Percentiles rank a stretch among this genome's conserved stretches.
phyloP scores from a whole-genome alignment of 2,888 invertebrate genomes.

The Penaeus monodon region DNA sequence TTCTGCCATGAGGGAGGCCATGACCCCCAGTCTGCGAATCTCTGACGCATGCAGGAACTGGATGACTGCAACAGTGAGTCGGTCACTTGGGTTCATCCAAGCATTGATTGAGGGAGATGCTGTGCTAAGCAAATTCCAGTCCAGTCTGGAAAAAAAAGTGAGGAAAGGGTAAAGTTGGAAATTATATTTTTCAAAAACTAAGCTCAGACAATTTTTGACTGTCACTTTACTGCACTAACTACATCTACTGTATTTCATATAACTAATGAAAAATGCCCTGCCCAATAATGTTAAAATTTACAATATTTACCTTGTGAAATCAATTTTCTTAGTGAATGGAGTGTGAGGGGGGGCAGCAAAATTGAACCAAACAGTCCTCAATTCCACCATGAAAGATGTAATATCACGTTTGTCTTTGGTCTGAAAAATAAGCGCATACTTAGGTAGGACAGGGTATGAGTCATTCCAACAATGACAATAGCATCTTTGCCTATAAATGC shows the following conservation, averaged over 20 bases:
- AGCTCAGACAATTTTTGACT: no score
- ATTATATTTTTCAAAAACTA: no score
- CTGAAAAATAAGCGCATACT: constrained; percentile 15
- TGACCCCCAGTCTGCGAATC: constrained; percentile 76
- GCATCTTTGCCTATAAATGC: no score
- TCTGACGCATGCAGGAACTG: constrained; percentile 79
- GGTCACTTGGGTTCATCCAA: constrained; percentile 96
- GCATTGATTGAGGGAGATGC: constrained; percentile 97
- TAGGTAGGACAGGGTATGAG: not conserved
- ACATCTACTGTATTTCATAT: no score
- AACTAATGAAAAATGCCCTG: no score
- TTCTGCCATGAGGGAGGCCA: constrained; percentile 95
- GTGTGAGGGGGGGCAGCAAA: constrained; percentile 96
- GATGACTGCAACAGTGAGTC: constrained; percentile 86
- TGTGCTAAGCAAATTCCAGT: constrained; percentile 96
- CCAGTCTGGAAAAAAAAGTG: constrained; percentile 75
- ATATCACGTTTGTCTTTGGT: constrained; percentile 63
- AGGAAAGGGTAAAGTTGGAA: not conserved
- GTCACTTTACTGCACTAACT: no score
- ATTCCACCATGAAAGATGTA: constrained; percentile 75
- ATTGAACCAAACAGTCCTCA: constrained; percentile 95
- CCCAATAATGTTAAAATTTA: no score
- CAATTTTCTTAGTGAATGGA: constrained; percentile 93
- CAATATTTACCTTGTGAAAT: constrained; percentile 82
- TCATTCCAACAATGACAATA: not conserved